phyloP scores from a whole-genome alignment of 2,797 vertebrate species.

The Sternotherus odoratus region DNA sequence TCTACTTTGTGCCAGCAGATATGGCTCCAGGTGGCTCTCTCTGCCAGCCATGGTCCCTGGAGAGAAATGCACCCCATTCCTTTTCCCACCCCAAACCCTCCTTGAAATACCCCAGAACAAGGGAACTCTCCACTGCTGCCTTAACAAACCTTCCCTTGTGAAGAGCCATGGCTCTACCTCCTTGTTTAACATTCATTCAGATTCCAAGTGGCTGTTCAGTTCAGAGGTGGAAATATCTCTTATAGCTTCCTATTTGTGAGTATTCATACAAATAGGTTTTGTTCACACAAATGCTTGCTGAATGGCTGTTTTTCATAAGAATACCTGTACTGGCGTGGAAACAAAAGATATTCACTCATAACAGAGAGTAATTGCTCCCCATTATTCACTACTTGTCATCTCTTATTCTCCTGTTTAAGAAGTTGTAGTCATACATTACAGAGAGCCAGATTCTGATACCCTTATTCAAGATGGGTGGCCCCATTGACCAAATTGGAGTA shows the following conservation, averaged over 20 bases:
- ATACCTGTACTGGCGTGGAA: constrained; percentile 41
- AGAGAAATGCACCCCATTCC: not conserved
- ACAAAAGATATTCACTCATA: constrained; percentile 28
- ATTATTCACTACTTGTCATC: constrained; percentile 20
- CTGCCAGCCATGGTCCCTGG: not conserved
- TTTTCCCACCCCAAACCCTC: not conserved
- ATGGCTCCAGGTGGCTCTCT: not conserved
- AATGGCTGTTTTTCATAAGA: constrained; percentile 59
- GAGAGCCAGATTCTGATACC: not conserved
- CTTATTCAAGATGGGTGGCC: not conserved
- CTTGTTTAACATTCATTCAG: constrained; percentile 14
- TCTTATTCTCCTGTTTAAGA: constrained; percentile 21
- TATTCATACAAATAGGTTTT: constrained; percentile 40
- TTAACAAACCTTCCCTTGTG: not conserved
- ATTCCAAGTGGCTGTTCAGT: constrained; percentile 27
- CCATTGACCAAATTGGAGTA: not conserved
- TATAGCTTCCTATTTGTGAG: constrained; percentile 47
- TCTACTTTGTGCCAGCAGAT: not conserved
- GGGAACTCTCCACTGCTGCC: not conserved
- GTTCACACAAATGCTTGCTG: constrained; percentile 54
- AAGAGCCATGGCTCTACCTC: not conserved
- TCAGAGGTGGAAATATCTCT: constrained; percentile 31
- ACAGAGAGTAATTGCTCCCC: constrained; percentile 35
- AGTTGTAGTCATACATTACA: not conserved
- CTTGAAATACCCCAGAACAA: not conserved